phyloP scores from a whole-genome alignment of 1,140 invertebrate species.

The Diabrotica virgifera region DNA sequence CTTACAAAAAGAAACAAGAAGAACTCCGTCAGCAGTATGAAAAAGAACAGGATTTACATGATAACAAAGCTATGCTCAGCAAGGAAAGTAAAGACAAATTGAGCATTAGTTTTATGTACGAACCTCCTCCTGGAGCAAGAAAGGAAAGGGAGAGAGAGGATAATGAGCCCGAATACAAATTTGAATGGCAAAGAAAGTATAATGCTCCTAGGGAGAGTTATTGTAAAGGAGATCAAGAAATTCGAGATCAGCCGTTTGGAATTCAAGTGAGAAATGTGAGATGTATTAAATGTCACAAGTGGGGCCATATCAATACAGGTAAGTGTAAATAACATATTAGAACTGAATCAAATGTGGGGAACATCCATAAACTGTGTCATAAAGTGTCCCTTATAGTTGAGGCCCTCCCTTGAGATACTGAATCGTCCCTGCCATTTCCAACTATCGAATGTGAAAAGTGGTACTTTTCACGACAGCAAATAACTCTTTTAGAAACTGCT shows the following conservation, averaged over 20 bases:
- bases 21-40: conserved; percentile 96
- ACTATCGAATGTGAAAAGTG: too few species aligned
- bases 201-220: conserved; percentile 97
- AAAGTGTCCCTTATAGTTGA: too few species aligned
- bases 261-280: conserved; percentile 96
- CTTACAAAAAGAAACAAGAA: conserved; percentile 97
- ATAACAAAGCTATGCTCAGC: conserved; percentile 94
- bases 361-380: too few species aligned
- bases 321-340: background rate
- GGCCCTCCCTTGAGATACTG: too few species aligned
- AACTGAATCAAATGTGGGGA: too few species aligned
- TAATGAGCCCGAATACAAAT: conserved; percentile 95
- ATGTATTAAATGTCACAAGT: conserved; percentile 98
- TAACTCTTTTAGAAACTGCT: too few species aligned
- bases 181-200: conserved; percentile 99
- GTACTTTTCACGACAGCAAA: too few species aligned
- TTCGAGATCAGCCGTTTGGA: conserved; percentile 97
- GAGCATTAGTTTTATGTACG: conserved; percentile 99
- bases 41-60: conserved; percentile 97
- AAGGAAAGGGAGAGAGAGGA: conserved; percentile 89
- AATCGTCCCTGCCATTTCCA: too few species aligned
- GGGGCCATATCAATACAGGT: conserved; percentile 99
- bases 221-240: conserved; percentile 93
- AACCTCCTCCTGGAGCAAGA: conserved; percentile 95
- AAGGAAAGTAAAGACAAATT: conserved; percentile 98